Evolutionary conservation across 1,140 invertebrate genomes (phyloP), one percentile per base, ranked within the genome.

Genomic region (Pachypsylla venusta): DNA sequence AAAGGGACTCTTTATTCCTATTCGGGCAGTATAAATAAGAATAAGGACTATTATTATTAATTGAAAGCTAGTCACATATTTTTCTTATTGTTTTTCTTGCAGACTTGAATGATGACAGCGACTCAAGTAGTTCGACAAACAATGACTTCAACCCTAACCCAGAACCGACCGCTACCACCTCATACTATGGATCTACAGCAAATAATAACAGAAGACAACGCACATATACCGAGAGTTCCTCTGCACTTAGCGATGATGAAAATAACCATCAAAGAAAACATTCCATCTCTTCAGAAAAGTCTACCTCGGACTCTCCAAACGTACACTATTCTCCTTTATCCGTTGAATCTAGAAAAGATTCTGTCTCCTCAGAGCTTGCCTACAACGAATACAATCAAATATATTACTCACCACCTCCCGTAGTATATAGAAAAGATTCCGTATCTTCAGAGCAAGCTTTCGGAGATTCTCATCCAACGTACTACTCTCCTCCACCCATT

Each of bases 401-500:
- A 35, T 48, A 48, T 22, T 48, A 48, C 42, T 48, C 42, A 4
- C 42, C 42, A 10, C 42, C 42, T 22, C 42, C 42, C 22, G 42
- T 48, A 7, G n/a, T 10, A n/a, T 48, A 35, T 35, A 7, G 30
- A n/a, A 35, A 35, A 35, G 7, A 35, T n/a, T 35, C 30, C 7
- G 22, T 48, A 19, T 48, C 42, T 19, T 48, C 42, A 19, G 42
- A 48, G 7, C 42, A 48, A 19, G 42, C 42, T 10, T 35, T 35
- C n/a, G 30, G 30, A 35, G 30, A 35, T n/a, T 10, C 30, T n/a
- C n/a, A n/a, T n/a, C n/a, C n/a, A 35, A n/a, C 30, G n/a, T 48
- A 48, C n/a, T 48, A 48, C 22, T 48, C 42, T 7, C 42, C 42
- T 4, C 42, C 42, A 19, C 42, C 42, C 42, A 48, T 48, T 35